phyloP scores from a whole-genome alignment of 2,888 invertebrate species.

The Unio delphinus region DNA sequence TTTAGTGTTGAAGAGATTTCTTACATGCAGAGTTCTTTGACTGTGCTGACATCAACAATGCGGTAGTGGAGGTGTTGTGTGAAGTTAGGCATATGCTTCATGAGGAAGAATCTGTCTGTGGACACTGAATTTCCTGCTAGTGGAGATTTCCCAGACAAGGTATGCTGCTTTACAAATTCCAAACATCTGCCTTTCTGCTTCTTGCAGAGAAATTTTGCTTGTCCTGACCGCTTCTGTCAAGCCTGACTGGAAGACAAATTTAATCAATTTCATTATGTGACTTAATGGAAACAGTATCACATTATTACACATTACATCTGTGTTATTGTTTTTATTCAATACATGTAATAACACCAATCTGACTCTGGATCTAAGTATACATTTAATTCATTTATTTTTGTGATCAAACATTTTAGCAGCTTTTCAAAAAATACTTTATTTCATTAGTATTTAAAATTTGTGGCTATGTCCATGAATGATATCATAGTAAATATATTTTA shows the following conservation, averaged over 20 bases:
- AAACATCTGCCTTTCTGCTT: constrained; percentile 83
- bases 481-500: no score
- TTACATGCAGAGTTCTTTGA: constrained; percentile 83
- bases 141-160: constrained; percentile 69
- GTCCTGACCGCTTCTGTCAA: constrained; percentile 81
- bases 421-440: no score
- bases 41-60: constrained; percentile 90
- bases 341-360: neutral
- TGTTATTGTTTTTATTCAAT: no score
- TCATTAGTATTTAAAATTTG: no score
- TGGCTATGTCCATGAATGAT: no score
- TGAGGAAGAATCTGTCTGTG: constrained; percentile 87
- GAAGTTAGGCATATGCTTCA: constrained; percentile 86
- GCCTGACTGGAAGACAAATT: constrained; percentile 79
- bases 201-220: constrained; percentile 78
- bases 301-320: no score
- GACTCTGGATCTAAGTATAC: no score
- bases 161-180: constrained; percentile 80
- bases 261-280: no score
- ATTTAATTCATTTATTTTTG: no score
- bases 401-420: no score
- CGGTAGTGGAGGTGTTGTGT: constrained; percentile 89
- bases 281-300: neutral
- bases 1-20: neutral
- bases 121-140: constrained; percentile 91